Evolutionary conservation across 1,140 invertebrate species (phyloP).

Genomic region (Patella vulgata): DNA sequence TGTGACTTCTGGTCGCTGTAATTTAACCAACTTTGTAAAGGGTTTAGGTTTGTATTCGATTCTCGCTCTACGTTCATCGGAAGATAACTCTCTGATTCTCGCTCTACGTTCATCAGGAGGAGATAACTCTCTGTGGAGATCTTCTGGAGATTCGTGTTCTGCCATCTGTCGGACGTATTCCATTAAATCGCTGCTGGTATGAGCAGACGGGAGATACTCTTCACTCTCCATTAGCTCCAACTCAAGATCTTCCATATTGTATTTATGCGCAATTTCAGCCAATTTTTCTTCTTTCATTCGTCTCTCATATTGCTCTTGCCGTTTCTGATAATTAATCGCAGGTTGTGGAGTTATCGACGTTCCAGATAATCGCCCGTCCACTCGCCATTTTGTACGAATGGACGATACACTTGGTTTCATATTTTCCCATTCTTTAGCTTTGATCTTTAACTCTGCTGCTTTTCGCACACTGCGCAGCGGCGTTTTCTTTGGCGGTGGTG

Average conservation of each 20-base stretch:
- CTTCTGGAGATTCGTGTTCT: slow-evolving; percentile 23
- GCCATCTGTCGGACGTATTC: slow-evolving; percentile 40
- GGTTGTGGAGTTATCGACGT: too few relatives aligned
- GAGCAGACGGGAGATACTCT: slow-evolving; percentile 5
- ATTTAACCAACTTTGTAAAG: slow-evolving; percentile 49
- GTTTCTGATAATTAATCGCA: slow-evolving; percentile 3
- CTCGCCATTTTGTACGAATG: too few relatives aligned
- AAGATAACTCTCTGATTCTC: not conserved
- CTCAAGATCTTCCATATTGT: slow-evolving; percentile 13
- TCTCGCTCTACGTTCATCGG: not conserved
- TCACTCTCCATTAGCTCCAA: slow-evolving; percentile 15
- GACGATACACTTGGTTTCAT: too few relatives aligned
- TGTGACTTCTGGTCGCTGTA: slow-evolving; percentile 60
- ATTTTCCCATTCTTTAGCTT: too few relatives aligned
- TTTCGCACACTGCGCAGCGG: too few relatives aligned
- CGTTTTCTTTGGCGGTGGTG: not conserved
- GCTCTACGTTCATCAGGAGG: slow-evolving; percentile 7
- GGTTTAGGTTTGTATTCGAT: slow-evolving; percentile 41
- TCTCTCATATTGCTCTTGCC: slow-evolving; percentile 9
- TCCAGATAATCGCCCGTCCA: too few relatives aligned
- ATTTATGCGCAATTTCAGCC: slow-evolving; percentile 9
- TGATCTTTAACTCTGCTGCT: too few relatives aligned
- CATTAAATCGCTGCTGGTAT: slow-evolving; percentile 30
- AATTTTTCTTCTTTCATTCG: slow-evolving; percentile 8
- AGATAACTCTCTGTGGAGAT: slow-evolving; percentile 8